A percentile compares a stretch with the other conserved stretches of the same genome.
phyloP scores from a whole-genome alignment of 2,888 invertebrate species.

The Drosophila suboccidentalis region DNA sequence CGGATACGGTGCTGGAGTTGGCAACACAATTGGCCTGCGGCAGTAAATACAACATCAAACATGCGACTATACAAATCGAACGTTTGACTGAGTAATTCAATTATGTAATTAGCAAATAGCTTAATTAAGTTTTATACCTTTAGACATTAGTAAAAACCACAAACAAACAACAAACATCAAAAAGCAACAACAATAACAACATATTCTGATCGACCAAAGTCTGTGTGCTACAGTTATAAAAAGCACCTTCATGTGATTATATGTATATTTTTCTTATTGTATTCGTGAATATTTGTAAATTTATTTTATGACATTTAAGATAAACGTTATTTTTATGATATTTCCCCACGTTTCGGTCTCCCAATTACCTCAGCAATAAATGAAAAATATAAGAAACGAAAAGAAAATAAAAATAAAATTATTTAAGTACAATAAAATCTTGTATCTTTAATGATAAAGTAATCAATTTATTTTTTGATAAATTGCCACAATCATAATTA shows the following conservation, averaged over 20 bases:
- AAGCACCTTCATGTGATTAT: constrained; percentile 48
- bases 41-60: constrained; percentile 83
- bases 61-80: constrained; percentile 85
- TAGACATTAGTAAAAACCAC: constrained; percentile 20
- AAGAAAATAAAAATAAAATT: constrained; percentile 18
- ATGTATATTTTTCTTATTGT: constrained; percentile 21
- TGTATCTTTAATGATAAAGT: constrained; percentile 5
- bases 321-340: constrained; percentile 34
- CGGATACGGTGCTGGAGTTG: constrained; percentile 74
- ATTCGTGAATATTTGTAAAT: constrained; percentile 26
- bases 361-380: constrained; percentile 19
- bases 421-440: constrained; percentile 1
- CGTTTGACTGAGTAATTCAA: constrained; percentile 66
- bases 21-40: constrained; percentile 80
- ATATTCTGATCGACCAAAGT: constrained; percentile 55
- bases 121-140: constrained; percentile 42
- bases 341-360: neutral
- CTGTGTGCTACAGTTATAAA: constrained; percentile 41
- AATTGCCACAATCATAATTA: constrained; percentile 29
- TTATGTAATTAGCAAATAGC: constrained; percentile 33
- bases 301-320: constrained; percentile 36
- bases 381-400: neutral
- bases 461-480: constrained; percentile 25
- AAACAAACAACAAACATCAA: neutral
- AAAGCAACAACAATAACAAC: constrained; percentile 13